Evolutionary conservation across 2,113 vertebrate species (phyloP).

Genomic region (Delphinus delphis): DNA sequence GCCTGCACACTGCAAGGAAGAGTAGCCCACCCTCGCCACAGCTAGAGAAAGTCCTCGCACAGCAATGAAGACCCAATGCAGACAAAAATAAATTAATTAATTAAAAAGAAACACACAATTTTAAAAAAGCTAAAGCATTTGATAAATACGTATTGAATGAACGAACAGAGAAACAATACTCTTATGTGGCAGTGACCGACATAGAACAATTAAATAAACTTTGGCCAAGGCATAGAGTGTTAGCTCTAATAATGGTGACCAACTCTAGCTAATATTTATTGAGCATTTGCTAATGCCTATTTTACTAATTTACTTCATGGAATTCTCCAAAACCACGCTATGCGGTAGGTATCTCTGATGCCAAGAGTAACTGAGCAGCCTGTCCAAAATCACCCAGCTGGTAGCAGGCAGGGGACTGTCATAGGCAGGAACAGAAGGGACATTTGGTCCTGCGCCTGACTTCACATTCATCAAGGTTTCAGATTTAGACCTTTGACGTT

Average conservation of each 20-base stretch:
- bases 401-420: not conserved
- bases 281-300: conserved; percentile 25
- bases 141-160: not conserved
- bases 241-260: not conserved
- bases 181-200: not conserved
- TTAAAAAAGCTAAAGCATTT: not conserved
- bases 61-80: too few species aligned
- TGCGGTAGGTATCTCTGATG: not conserved
- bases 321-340: not conserved
- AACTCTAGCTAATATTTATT: not conserved
- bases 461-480: conserved; percentile 7
- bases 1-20: too few species aligned
- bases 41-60: too few species aligned
- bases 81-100: too few species aligned
- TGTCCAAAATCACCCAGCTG: not conserved
- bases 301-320: not conserved
- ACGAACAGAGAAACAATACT: not conserved
- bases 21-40: too few species aligned
- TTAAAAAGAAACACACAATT: not conserved
- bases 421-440: conserved; percentile 34
- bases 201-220: not conserved
- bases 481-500: conserved; percentile 47
- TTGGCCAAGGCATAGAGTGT: not conserved
- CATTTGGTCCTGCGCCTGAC: not conserved
- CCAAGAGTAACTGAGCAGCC: conserved; percentile 2